Evolutionary conservation across 2,113 vertebrate species (phyloP).

Genomic region (Prietella phreatophila): DNA sequence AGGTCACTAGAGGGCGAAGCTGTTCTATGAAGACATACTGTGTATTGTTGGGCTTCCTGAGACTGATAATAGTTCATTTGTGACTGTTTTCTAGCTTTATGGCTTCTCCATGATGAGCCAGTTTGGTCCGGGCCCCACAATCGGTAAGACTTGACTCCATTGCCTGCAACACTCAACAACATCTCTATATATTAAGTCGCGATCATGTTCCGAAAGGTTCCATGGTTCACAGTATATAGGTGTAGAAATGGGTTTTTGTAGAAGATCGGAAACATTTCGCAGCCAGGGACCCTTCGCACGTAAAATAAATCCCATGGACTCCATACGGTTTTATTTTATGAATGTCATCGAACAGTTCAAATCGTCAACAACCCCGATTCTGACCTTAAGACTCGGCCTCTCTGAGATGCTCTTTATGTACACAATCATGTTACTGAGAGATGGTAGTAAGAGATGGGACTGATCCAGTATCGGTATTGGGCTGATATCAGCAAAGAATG

Average conservation of each 20-base stretch:
- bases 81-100: slow-evolving; percentile 77
- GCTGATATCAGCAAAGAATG: background rate
- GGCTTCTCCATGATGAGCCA: slow-evolving; percentile 86
- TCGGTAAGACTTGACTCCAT: slow-evolving; percentile 72
- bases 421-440: too few species aligned
- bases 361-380: background rate
- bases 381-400: too few species aligned
- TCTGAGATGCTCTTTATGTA: too few species aligned
- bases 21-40: background rate
- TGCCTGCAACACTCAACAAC: background rate
- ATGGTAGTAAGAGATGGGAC: background rate
- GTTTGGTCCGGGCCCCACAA: slow-evolving; percentile 75
- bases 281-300: background rate
- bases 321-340: background rate
- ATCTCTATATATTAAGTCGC: background rate
- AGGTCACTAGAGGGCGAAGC: background rate
- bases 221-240: background rate
- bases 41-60: background rate
- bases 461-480: background rate
- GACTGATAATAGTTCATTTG: background rate
- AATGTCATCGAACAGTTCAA: too few species aligned
- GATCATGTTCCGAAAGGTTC: background rate
- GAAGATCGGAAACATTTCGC: background rate
- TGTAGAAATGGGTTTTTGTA: background rate
- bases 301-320: background rate